Evolutionary conservation across 2,113 vertebrate genomes (phyloP).

Genomic region (Actinemys pallida): DNA sequence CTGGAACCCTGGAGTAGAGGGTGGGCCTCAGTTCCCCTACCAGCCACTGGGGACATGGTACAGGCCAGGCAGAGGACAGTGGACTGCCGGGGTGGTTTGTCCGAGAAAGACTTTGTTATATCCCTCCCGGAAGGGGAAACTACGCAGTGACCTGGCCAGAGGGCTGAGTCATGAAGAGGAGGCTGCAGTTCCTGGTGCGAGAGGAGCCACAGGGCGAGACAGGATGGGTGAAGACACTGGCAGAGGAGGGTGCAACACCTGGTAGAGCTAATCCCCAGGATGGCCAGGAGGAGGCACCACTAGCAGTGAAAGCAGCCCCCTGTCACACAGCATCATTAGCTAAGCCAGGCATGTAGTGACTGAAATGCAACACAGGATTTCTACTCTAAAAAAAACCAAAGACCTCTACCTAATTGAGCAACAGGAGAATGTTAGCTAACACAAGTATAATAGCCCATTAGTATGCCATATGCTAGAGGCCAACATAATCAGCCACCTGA

Average conservation of each 20-base stretch:
- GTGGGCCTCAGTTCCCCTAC: too few relatives aligned
- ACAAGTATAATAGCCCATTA: not conserved
- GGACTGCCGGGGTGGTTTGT: too few relatives aligned
- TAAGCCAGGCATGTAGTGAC: not conserved
- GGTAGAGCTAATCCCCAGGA: not conserved
- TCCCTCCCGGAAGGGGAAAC: not conserved
- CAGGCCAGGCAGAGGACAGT: too few relatives aligned
- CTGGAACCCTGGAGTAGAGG: too few relatives aligned
- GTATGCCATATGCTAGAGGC: not conserved
- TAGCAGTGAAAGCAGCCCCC: too few relatives aligned
- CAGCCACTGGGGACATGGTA: not conserved
- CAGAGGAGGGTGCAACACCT: not conserved
- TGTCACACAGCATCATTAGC: too few relatives aligned
- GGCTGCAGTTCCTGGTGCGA: not conserved
- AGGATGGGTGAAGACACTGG: not conserved
- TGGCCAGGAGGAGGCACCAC: too few relatives aligned
- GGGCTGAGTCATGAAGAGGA: not conserved
- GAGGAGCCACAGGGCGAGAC: not conserved
- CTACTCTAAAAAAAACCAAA: not conserved
- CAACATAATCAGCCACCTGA: not conserved
- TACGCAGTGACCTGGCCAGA: not conserved
- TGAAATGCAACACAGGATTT: not conserved
- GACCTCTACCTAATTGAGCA: not conserved
- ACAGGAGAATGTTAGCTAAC: not conserved
- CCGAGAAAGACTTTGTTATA: not conserved